Percentiles rank a stretch among this genome's conserved stretches.
Conservation (phyloP, 2,797 vertebrate genomes). For the Distichodus sexfasciatus region DNA sequence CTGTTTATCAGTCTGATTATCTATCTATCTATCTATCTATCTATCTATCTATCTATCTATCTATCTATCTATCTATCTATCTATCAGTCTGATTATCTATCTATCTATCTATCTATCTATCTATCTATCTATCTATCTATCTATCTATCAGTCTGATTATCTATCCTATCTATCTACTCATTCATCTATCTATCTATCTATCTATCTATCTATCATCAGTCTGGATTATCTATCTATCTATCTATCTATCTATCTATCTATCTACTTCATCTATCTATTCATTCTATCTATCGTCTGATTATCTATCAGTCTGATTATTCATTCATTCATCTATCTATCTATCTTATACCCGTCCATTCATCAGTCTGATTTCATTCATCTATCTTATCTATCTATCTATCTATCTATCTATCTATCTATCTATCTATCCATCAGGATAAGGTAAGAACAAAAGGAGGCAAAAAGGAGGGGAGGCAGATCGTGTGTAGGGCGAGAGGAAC, state of each 20-base stretch:
- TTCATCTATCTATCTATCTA: no score
- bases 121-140: neutral
- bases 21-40: neutral
- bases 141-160: no score
- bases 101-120: neutral
- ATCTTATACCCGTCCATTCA: neutral
- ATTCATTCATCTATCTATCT: neutral
- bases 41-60: neutral
- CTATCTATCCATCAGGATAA: neutral
- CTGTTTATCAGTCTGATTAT: neutral
- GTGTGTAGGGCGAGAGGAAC: neutral
- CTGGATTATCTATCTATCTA: no score
- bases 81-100: neutral
- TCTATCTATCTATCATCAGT: no score
- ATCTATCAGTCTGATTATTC: neutral
- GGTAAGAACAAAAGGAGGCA: neutral
- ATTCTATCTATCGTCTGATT: no score
- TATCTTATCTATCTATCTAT: neutral
- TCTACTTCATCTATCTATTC: no score
- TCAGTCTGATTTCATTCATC: neutral
- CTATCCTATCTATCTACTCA: no score
- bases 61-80: neutral
- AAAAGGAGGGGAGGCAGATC: slow-evolving; percentile 9
- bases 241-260: neutral
- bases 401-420: slow-evolving; percentile 4